Evolutionary conservation across 1,140 invertebrate species (phyloP).

Genomic region (Conopomorpha cramerella): DNA sequence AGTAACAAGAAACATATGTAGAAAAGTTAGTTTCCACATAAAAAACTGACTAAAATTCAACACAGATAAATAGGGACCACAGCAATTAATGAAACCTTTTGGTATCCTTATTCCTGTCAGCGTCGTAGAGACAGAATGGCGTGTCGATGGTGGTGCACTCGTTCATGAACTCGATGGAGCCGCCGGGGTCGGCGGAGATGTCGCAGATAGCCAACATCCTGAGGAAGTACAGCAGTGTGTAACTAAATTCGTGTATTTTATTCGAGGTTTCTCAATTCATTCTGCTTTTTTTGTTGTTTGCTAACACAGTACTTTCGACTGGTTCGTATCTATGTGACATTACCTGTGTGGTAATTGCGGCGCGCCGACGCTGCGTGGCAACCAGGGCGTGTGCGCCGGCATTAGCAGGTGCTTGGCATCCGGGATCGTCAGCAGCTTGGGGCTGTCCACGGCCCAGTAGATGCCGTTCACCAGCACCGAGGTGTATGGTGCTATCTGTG

Average conservation of each 20-base stretch:
- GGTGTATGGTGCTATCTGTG: slow-evolving; percentile 93
- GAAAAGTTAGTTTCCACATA: too few species aligned
- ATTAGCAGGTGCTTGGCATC: slow-evolving; percentile 94
- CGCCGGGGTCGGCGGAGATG: slow-evolving; percentile 97
- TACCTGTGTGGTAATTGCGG: slow-evolving; percentile 85
- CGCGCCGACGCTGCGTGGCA: slow-evolving; percentile 83
- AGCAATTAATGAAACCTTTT: slow-evolving; percentile 79
- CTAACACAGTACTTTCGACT: too few species aligned
- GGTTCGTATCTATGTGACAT: too few species aligned
- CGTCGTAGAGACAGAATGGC: slow-evolving; percentile 98
- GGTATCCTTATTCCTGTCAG: slow-evolving; percentile 94
- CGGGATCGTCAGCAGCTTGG: slow-evolving; percentile 94
- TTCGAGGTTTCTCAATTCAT: too few species aligned
- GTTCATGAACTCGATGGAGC: slow-evolving; percentile 99
- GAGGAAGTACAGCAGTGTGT: slow-evolving; percentile 3
- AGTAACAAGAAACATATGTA: too few species aligned
- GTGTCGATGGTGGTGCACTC: slow-evolving; percentile 99
- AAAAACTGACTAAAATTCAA: too few species aligned
- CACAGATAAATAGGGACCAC: too few species aligned
- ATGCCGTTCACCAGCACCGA: slow-evolving; percentile 98
- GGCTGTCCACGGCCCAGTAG: slow-evolving; percentile 97
- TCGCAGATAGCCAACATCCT: slow-evolving; percentile 93
- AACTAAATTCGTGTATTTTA: too few species aligned
- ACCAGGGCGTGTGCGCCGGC: slow-evolving; percentile 89
- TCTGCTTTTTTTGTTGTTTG: too few species aligned